Evolutionary conservation across 2,888 invertebrate species (phyloP), one percentile per base, ranked within the genome.

Genomic region (Leistus spinibarbis): DNA sequence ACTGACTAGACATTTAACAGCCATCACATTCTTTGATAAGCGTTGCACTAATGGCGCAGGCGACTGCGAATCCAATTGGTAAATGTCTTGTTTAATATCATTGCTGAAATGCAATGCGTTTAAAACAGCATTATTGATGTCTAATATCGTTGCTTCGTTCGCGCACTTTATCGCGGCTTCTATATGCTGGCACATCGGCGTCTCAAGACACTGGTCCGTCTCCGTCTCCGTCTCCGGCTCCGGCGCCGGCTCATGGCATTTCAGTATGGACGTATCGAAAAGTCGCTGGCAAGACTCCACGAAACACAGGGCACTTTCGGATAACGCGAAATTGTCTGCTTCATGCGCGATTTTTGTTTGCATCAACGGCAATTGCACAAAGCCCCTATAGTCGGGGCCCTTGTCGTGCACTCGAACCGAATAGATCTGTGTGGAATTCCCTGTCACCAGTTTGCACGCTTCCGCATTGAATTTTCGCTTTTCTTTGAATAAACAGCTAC

Each of bases 351-450:
- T 13, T 84, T 86, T 77, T 78, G 2, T 84, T 81, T 76, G 85
- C 77, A 79, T 85, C 78, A 82, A 86, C 80, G 83, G 88, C 79
- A 84, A 86, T 77, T 92, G 91, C 1, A 94, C 94, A 83, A 95
- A 94, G 22, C 91, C 93, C 56, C 94, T 86, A 71, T 91, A 90
- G 77, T 93, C 91, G 0, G 91, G 90, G 0, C 91, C 91, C 77
- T 90, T 88, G 78, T 93, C 93, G 66, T 91, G 87, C 0, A 91
- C 88, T 64, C 91, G 84, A 0, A 94, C 91, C 1, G 94, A 94
- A 81, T 89, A 94, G 10, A 91, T 86, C 80, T 89, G 88, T 1
- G 89, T 88, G 0, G 88, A 86, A 0, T 90, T 89, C 3, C 88
- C 88, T 0, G 91, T 91, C 13, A 90, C 85, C 53, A 94, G 86